Percentiles rank a stretch among this genome's conserved stretches.
Evolutionary conservation across 2,888 invertebrate genomes (phyloP).

Genomic region (Mystacides longicornis): DNA sequence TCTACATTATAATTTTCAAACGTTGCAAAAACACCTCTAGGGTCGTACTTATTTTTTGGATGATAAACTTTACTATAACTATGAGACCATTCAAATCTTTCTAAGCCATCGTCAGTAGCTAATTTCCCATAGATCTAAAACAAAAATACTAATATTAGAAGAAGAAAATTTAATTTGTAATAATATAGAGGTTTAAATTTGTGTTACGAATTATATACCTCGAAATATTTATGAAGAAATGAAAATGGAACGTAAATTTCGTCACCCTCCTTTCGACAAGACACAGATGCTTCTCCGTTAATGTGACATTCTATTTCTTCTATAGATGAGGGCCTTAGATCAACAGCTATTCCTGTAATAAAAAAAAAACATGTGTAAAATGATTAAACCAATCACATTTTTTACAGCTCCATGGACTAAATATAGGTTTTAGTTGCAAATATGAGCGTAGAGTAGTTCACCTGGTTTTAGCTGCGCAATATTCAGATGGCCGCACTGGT

Average conservation of each 20-base stretch:
- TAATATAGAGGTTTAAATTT: not conserved
- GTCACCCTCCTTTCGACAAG: slow-evolving; percentile 71
- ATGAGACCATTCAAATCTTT: slow-evolving; percentile 90
- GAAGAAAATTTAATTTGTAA: not conserved
- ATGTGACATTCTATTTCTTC: slow-evolving; percentile 81
- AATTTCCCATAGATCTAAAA: slow-evolving; percentile 78
- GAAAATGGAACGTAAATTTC: slow-evolving; percentile 90
- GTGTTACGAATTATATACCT: slow-evolving; percentile 46
- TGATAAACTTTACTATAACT: slow-evolving; percentile 87
- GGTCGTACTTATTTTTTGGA: slow-evolving; percentile 82
- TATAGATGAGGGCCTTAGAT: slow-evolving; percentile 20
- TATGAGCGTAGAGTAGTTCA: too few relatives aligned
- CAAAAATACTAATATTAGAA: slow-evolving; percentile 1
- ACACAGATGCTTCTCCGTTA: slow-evolving; percentile 77
- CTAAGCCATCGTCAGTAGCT: slow-evolving; percentile 61
- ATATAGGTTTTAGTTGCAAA: too few relatives aligned
- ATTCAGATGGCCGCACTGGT: slow-evolving; percentile 59
- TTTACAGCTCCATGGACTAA: too few relatives aligned
- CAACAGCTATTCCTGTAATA: slow-evolving; percentile 17
- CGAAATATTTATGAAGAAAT: slow-evolving; percentile 89
- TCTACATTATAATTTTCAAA: slow-evolving; percentile 99
- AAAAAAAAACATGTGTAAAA: too few relatives aligned
- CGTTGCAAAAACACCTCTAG: slow-evolving; percentile 87
- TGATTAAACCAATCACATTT: not conserved
- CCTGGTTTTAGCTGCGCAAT: slow-evolving; percentile 22